Evolutionary conservation across 2,113 vertebrate genomes (phyloP).

Genomic region (Elaphurus davidianus): DNA sequence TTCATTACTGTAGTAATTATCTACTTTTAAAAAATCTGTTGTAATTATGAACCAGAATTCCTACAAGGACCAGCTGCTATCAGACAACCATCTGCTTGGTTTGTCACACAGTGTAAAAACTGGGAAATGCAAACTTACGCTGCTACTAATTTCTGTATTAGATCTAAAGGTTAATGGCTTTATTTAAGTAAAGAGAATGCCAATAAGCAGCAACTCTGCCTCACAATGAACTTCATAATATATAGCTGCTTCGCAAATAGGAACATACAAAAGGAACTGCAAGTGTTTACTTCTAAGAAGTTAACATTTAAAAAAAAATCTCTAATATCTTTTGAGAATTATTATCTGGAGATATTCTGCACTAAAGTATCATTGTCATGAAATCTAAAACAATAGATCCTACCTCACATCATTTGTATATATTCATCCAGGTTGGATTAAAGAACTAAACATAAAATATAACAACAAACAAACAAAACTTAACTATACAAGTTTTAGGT

Average conservation of each 20-base stretch:
- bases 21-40: not conserved
- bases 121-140: not conserved
- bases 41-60: not conserved
- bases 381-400: not conserved
- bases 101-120: not conserved
- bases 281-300: constrained; percentile 15
- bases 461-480: constrained; percentile 24
- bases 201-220: not conserved
- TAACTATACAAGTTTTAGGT: not conserved
- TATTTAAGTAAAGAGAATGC: not conserved
- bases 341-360: constrained; percentile 26
- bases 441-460: constrained; percentile 5
- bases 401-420: not conserved
- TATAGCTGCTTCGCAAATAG: not conserved
- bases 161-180: not conserved
- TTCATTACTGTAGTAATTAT: not conserved
- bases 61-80: not conserved
- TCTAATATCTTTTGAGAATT: constrained; percentile 30
- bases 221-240: constrained; percentile 5
- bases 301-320: not conserved
- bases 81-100: not conserved
- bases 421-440: not conserved
- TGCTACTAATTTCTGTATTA: constrained; percentile 34
- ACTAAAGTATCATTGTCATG: not conserved
- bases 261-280: not conserved